A percentile compares a stretch with the other conserved stretches of the same genome.
Evolutionary conservation across 2,888 invertebrate species (phyloP).

Genomic region (Pyrgus malvae): DNA sequence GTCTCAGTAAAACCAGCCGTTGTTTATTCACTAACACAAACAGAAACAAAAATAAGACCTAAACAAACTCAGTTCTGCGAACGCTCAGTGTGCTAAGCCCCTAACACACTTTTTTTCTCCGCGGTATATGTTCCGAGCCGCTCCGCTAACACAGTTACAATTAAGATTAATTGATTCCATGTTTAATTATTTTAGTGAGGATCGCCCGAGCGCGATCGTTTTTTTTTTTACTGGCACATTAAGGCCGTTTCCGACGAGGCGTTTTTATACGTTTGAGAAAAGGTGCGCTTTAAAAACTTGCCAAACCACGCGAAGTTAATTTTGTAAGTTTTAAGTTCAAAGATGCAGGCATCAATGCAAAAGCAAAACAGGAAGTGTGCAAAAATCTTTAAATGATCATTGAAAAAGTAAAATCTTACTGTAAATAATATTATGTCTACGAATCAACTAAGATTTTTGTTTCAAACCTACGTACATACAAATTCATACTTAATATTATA

Average conservation of each 20-base stretch:
- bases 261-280: neutral
- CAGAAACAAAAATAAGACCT: too few species aligned
- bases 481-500: too few species aligned
- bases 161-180: conserved; percentile 26
- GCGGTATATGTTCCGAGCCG: conserved; percentile 5
- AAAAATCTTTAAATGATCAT: too few species aligned
- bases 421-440: too few species aligned
- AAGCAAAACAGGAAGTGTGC: too few species aligned
- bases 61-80: neutral
- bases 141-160: conserved; percentile 20
- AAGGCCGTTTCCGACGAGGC: neutral
- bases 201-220: conserved; percentile 8
- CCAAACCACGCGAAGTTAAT: too few species aligned
- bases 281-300: neutral
- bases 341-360: too few species aligned
- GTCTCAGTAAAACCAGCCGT: neutral
- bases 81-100: neutral
- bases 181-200: conserved; percentile 11
- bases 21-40: neutral
- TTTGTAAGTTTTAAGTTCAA: too few species aligned
- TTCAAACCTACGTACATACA: too few species aligned
- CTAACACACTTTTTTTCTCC: conserved; percentile 1
- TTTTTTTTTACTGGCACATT: neutral
- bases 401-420: too few species aligned
- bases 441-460: too few species aligned